Conservation (phyloP, 2,888 invertebrate genomes). For the Chrysomela aeneicollis region DNA sequence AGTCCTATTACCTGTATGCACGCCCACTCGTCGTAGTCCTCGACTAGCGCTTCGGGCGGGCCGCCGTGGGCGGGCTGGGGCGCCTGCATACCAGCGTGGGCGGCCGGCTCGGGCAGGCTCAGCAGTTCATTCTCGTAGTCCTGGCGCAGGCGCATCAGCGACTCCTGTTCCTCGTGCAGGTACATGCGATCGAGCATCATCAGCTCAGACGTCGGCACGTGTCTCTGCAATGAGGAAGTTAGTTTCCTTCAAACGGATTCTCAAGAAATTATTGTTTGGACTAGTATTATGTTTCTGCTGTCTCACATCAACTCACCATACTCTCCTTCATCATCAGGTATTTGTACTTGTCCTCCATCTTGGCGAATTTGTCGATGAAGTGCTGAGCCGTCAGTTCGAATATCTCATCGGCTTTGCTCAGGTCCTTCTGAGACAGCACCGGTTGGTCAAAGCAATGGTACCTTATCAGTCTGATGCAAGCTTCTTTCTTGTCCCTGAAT, state of each 20-base stretch:
- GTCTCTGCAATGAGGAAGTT: slow-evolving; percentile 64
- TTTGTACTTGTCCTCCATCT: slow-evolving; percentile 78
- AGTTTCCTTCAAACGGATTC: not conserved
- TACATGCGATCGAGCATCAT: slow-evolving; percentile 80
- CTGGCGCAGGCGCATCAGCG: slow-evolving; percentile 68
- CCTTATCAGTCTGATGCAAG: slow-evolving; percentile 76
- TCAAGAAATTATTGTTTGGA: too few relatives aligned
- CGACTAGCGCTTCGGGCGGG: slow-evolving; percentile 32
- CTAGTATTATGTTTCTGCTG: too few relatives aligned
- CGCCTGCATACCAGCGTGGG: too few relatives aligned
- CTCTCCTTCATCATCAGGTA: slow-evolving; percentile 78
- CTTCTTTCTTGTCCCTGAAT: slow-evolving; percentile 75
- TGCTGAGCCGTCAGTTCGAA: slow-evolving; percentile 74
- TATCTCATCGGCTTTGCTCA: slow-evolving; percentile 74
- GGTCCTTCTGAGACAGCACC: slow-evolving; percentile 69
- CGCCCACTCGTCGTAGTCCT: slow-evolving; percentile 72
- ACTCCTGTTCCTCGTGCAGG: slow-evolving; percentile 74
- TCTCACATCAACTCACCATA: slow-evolving; percentile 69
- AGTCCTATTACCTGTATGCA: slow-evolving; percentile 63
- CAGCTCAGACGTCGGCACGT: slow-evolving; percentile 76
- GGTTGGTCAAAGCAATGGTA: slow-evolving; percentile 80
- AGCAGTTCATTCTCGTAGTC: slow-evolving; percentile 56
- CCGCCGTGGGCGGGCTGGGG: not conserved
- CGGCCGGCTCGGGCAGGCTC: slow-evolving; percentile 32
- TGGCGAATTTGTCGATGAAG: slow-evolving; percentile 73